Percentiles rank a stretch among this genome's conserved stretches.
These are phyloP conservation scores for Euzophera pinguis DNA, from an alignment of 2,888 invertebrate genomes.

Conservation along the genomic window DNA sequence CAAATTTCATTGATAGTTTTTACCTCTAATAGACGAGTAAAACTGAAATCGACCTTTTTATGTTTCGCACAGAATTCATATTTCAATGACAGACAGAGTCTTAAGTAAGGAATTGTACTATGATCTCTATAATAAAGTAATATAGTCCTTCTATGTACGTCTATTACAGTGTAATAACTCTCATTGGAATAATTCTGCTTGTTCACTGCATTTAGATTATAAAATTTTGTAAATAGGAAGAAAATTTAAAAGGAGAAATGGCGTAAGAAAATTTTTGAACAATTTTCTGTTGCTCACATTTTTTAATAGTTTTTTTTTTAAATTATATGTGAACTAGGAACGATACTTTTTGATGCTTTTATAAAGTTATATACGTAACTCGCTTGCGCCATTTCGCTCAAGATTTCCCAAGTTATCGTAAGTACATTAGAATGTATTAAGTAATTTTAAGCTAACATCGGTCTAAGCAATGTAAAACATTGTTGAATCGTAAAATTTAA, in stretches of 20 bases:
- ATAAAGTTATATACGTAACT: background rate
- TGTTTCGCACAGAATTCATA: background rate
- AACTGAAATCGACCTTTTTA: background rate
- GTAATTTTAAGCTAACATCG: slow-evolving; percentile 28
- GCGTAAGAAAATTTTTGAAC: background rate
- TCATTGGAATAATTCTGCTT: background rate
- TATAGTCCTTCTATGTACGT: background rate
- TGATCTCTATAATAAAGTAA: background rate
- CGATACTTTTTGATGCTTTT: slow-evolving; percentile 2
- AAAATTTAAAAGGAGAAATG: background rate
- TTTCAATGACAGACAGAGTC: background rate
- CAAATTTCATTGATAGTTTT: background rate
- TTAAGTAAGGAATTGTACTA: background rate
- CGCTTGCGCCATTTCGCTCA: slow-evolving; percentile 13
- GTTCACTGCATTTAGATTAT: slow-evolving; percentile 1
- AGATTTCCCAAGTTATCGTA: slow-evolving; percentile 23
- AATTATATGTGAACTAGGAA: no score
- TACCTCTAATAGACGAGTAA: background rate
- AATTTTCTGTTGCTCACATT: background rate
- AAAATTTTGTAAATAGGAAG: background rate
- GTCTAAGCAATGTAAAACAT: slow-evolving; percentile 51
- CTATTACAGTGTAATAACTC: background rate
- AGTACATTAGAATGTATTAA: slow-evolving; percentile 39
- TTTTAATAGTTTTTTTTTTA: background rate
- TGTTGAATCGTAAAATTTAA: slow-evolving; percentile 30